Base-by-base conservation (phyloP, 2,113 vertebrate species). In the Psammodynastes pulverulentus region DNA sequence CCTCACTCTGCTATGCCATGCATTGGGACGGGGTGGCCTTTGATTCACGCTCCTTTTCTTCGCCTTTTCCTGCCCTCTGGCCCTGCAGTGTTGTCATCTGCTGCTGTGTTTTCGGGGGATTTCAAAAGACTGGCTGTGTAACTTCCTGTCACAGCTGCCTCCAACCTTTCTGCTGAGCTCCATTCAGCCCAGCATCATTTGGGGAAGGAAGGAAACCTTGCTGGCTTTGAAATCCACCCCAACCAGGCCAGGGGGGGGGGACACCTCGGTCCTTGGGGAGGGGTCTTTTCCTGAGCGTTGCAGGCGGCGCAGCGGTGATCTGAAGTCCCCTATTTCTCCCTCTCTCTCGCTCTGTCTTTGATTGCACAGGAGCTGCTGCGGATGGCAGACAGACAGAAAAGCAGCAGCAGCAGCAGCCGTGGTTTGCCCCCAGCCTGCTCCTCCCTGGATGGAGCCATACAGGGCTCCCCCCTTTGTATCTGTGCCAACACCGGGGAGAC, bases 361-460 rank as follows among this genome's bases (percentile, higher is more conserved):
- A 4, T 34, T 8, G 34, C 3, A 39, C 93, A 49, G 56, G 1
- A 56, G 10, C 84, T 53, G 0, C 93, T 91, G 9, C 23, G 84
- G 91, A 98, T 98, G 98, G 97, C 97, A 89, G 95, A 95, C 79
- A 90, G 87, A 52, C 39, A 89, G 5, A 54, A 84, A 43, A 87
- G 92, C 90, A 92, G 48, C 84, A 84, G 17, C 0, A 23, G 34
- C 92, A 94, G 39, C n/a, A 53, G 87, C 79, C 93, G 86, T 0
- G 3, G 45, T 67, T 21, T 6, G 6, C 5, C 15, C 1, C 0
- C 15, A 15, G 19, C 9, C 9, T 15, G 53, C 86, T 97, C 96
- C 0, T 95, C 96, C 54, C 98, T 98, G 0, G 98, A 96, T 34
- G 98, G 98, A 86, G 98, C 98, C 3, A 98, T 98, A 87, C 98